Conservation (phyloP, 2,113 vertebrate species). For the Rhinolophus sinicus region DNA sequence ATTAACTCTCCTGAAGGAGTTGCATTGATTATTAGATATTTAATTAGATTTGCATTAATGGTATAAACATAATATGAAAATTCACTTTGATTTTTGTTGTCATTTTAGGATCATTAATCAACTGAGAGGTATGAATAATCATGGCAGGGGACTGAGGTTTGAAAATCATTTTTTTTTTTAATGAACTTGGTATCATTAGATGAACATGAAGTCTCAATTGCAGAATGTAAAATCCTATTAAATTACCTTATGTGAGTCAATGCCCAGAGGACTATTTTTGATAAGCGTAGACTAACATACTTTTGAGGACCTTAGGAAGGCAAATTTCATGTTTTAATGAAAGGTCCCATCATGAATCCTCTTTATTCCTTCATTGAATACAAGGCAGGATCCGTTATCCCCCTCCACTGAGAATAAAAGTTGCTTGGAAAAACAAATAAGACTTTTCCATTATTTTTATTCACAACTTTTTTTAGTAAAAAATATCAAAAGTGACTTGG, state of each 20-base stretch:
- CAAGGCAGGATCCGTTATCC: background rate
- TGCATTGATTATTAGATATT: background rate
- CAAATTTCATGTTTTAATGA: constrained; percentile 44
- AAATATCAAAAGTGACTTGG: background rate
- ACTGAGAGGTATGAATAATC: constrained; percentile 32
- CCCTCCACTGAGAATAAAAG: background rate
- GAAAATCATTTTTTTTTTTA: background rate
- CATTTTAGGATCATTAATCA: constrained; percentile 54
- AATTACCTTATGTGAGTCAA: background rate
- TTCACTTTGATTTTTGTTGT: constrained; percentile 28
- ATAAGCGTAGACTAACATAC: background rate
- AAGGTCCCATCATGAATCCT: background rate
- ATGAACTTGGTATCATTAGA: background rate
- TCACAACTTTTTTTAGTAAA: background rate
- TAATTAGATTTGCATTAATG: constrained; percentile 49
- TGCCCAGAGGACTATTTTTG: background rate
- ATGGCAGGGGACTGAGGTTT: background rate
- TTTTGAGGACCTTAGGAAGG: background rate
- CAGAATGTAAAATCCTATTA: constrained; percentile 19
- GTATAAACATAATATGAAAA: constrained; percentile 51
- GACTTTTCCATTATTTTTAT: background rate
- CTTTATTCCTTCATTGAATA: background rate
- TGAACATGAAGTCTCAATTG: constrained; percentile 34
- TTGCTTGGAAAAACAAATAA: background rate
- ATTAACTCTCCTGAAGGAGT: background rate